Conservation (phyloP, 1,140 invertebrate genomes). For the Ephestia elutella region DNA sequence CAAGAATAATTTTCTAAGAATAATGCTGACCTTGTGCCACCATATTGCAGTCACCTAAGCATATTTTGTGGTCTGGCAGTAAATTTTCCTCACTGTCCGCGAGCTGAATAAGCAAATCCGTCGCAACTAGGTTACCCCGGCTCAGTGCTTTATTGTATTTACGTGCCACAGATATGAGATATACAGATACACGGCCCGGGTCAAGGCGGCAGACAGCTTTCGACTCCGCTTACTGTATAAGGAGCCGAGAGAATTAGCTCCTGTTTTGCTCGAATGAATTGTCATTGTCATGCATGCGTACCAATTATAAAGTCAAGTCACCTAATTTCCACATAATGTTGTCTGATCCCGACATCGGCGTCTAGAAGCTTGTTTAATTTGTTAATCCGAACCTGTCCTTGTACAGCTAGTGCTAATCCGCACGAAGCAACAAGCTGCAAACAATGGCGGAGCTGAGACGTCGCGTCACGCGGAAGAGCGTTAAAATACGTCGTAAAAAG, state of each 20-base stretch:
- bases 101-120: slow-evolving; percentile 53
- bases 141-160: slow-evolving; percentile 67
- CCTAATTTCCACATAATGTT: slow-evolving; percentile 57
- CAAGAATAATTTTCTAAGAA: slow-evolving; percentile 22
- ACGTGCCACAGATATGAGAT: slow-evolving; percentile 68
- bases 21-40: slow-evolving; percentile 21
- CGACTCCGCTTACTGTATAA: slow-evolving; percentile 53
- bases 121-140: slow-evolving; percentile 57
- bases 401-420: slow-evolving; percentile 30
- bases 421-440: slow-evolving; percentile 25
- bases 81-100: slow-evolving; percentile 45
- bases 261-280: slow-evolving; percentile 42
- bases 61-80: slow-evolving; percentile 30
- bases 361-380: slow-evolving; percentile 41
- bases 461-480: slow-evolving; percentile 57
- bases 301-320: slow-evolving; percentile 35
- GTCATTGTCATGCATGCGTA: slow-evolving; percentile 44
- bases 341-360: slow-evolving; percentile 36
- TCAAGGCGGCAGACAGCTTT: slow-evolving; percentile 67
- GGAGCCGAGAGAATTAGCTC: slow-evolving; percentile 51
- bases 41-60: slow-evolving; percentile 18
- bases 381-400: slow-evolving; percentile 57
- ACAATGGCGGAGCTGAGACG: slow-evolving; percentile 41
- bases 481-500: slow-evolving; percentile 66
- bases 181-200: slow-evolving; percentile 50